Evolutionary conservation across 2,888 invertebrate species (phyloP), one percentile per base, ranked within the genome.

Genomic region (Piscicola geometra): DNA sequence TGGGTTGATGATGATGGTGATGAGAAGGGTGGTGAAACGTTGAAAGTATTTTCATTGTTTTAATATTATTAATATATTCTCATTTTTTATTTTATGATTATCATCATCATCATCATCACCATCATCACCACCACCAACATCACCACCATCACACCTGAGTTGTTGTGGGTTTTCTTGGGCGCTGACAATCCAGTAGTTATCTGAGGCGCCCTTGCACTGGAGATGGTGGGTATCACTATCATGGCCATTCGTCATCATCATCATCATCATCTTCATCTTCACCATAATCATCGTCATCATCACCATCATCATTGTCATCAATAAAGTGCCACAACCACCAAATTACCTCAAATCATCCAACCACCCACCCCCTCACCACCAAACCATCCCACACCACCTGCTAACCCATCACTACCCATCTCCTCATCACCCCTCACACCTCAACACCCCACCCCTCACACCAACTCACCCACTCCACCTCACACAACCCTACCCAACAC

Each of bases 121-220:
- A n/a, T n/a, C n/a, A n/a, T n/a, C n/a, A n/a, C n/a, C n/a, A n/a
- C n/a, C n/a, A n/a, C n/a, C n/a, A n/a, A n/a, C n/a, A n/a, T n/a
- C n/a, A n/a, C n/a, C 30, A 35, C 72, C 56, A 79, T n/a, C n/a
- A 85, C 60, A 56, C 85, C 86, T 89, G 3, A 94, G 88, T 75
- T 90, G 90, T 84, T 92, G 91, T 25, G 90, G 89, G 0, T 88
- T 88, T 86, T 96, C 95, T 79, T 90, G 91, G 0, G 94, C 86
- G 78, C 93, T 89, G 52, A 92, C 89, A 64, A 92, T 86, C 83
- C 92, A 93, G 82, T 90, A 91, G 81, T 90, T 89, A 83, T 92
- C 91, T 3, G 89, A 89, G 78, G 90, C 89, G 71, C 90, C 90
- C 82, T 90, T 90, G 5, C 81, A 81, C 85, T 85, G 79, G 47